These are phyloP conservation scores for Teinopalpus imperialis DNA, from an alignment of 2,888 invertebrate genomes.

Conservation along the genomic window DNA sequence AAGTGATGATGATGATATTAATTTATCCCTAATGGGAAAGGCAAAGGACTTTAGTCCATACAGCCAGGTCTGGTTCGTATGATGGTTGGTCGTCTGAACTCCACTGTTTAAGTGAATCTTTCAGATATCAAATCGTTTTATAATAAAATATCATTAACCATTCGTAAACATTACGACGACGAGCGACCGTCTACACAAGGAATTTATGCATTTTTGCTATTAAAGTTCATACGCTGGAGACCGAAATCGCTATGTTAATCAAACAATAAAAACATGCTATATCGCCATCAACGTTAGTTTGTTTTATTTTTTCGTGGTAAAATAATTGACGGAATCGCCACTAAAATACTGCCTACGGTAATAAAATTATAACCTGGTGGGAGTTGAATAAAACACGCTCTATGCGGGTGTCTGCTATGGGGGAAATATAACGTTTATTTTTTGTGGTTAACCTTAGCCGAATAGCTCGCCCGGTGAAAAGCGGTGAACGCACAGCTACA, in stretches of 20 bases:
- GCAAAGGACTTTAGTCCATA: no score
- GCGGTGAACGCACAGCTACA: neutral
- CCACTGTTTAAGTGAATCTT: no score
- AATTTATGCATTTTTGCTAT: slow-evolving; percentile 16
- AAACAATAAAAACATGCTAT: slow-evolving; percentile 20
- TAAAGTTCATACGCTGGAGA: neutral
- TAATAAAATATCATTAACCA: no score
- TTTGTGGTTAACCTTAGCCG: slow-evolving; percentile 61
- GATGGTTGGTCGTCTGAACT: no score
- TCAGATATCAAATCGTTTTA: no score
- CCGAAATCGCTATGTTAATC: slow-evolving; percentile 21
- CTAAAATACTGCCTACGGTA: slow-evolving; percentile 46
- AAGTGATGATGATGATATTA: no score
- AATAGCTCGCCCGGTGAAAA: slow-evolving; percentile 25
- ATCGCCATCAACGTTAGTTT: slow-evolving; percentile 22
- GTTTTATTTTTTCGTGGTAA: slow-evolving; percentile 25
- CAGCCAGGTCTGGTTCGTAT: no score
- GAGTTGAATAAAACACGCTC: slow-evolving; percentile 43
- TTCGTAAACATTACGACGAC: no score
- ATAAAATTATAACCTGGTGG: slow-evolving; percentile 55
- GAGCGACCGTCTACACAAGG: no score
- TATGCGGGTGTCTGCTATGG: slow-evolving; percentile 59
- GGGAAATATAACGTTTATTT: slow-evolving; percentile 46
- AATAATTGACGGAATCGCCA: slow-evolving; percentile 40
- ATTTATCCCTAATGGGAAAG: no score